These are phyloP conservation scores for Ptiloglossa arizonensis DNA, from an alignment of 1,140 invertebrate species.

Conservation along the genomic window DNA sequence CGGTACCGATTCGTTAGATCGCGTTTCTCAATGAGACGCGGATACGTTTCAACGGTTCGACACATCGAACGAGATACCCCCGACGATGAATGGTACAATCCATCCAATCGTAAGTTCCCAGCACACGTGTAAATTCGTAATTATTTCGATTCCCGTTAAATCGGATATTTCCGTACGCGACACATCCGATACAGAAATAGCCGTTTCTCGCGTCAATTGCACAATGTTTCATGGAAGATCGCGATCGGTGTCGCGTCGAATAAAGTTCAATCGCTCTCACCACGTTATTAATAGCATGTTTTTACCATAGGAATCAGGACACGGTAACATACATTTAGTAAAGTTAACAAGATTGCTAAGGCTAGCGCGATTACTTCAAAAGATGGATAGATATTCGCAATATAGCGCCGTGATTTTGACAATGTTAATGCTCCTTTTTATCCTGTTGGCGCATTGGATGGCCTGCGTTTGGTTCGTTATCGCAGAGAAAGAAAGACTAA, in stretches of 20 bases:
- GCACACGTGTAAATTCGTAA: conserved; percentile 10
- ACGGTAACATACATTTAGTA: conserved; percentile 94
- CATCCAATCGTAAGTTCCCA: conserved; percentile 25
- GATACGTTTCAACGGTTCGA: not conserved
- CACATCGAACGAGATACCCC: conserved; percentile 11
- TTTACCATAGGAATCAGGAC: conserved; percentile 84
- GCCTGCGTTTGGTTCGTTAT: conserved; percentile 99
- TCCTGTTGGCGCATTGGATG: conserved; percentile 98
- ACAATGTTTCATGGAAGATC: not conserved
- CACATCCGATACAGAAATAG: not conserved
- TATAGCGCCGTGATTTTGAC: conserved; percentile 98
- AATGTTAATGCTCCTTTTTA: conserved; percentile 97
- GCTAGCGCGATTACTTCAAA: conserved; percentile 95
- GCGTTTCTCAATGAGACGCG: not conserved
- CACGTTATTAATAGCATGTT: not conserved
- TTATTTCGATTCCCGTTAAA: conserved; percentile 53
- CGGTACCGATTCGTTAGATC: not conserved
- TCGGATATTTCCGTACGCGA: not conserved
- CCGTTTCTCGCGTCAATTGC: not conserved
- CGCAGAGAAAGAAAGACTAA: conserved; percentile 92
- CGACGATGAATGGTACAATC: conserved; percentile 58
- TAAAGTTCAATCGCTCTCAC: not conserved
- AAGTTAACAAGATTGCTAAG: conserved; percentile 96
- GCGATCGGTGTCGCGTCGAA: too few relatives aligned
- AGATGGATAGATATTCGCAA: conserved; percentile 98